A percentile compares a stretch with the other conserved stretches of the same genome.
Conservation (phyloP, 2,797 vertebrate genomes). For the Tokudaia muenninki region DNA sequence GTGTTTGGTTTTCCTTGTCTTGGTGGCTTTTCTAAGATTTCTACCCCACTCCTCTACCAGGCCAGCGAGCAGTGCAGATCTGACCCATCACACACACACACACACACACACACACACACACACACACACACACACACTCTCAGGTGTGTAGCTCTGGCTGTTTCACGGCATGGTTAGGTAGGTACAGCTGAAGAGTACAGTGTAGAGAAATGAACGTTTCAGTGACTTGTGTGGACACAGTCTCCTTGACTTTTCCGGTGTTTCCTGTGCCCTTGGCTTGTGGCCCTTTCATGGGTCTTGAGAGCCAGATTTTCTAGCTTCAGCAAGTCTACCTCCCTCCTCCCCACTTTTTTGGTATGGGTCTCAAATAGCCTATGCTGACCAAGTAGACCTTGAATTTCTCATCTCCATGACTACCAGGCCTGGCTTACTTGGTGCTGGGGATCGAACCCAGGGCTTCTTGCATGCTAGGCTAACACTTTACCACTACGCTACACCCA, state of each 20-base stretch:
- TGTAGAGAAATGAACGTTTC: background rate
- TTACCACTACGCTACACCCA: background rate
- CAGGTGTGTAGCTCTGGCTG: background rate
- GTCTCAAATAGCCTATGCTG: background rate
- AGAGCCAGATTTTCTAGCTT: background rate
- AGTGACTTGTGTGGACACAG: background rate
- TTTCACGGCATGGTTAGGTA: background rate
- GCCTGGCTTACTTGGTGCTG: background rate
- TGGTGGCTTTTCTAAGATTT: background rate
- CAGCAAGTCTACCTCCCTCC: background rate
- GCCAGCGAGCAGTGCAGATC: background rate
- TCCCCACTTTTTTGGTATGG: background rate
- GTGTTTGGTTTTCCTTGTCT: background rate
- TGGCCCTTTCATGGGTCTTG: background rate
- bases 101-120: no score
- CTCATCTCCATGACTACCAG: no score
- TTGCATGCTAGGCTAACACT: background rate
- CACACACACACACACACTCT: no score
- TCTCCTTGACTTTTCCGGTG: background rate
- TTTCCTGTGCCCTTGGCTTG: background rate
- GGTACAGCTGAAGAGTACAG: background rate
- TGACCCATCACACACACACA: no score
- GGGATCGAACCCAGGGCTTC: background rate
- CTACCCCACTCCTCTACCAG: no score
- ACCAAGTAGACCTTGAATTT: background rate